Conservation (phyloP, 2,888 invertebrate genomes). For the Crossocerus cetratus region DNA sequence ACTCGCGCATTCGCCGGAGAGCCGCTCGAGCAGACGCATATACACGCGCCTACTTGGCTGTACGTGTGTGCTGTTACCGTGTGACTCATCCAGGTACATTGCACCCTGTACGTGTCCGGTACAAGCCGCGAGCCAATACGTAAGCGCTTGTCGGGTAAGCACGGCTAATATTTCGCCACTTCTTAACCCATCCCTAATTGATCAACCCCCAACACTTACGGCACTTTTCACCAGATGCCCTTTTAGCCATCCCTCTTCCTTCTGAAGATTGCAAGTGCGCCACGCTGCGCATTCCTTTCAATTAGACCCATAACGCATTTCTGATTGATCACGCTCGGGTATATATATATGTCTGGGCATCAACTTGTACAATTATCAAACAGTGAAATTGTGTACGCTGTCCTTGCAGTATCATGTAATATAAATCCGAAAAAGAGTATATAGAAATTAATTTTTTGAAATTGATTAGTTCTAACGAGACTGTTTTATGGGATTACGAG, state of each 20-base stretch:
- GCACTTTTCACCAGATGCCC: background rate
- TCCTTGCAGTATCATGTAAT: too few relatives aligned
- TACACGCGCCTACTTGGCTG: conserved; percentile 45
- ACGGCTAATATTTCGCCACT: conserved; percentile 47
- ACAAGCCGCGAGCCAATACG: conserved; percentile 39
- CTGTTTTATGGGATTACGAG: too few relatives aligned
- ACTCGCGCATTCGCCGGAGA: conserved; percentile 2
- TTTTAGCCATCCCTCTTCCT: background rate
- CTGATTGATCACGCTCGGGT: background rate
- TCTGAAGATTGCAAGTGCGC: background rate
- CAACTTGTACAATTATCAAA: too few relatives aligned
- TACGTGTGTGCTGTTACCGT: conserved; percentile 55
- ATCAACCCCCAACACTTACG: background rate
- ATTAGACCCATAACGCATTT: background rate
- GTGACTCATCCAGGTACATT: conserved; percentile 73
- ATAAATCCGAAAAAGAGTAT: too few relatives aligned
- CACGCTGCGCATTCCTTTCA: too few relatives aligned
- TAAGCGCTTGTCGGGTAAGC: conserved; percentile 35
- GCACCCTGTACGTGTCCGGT: conserved; percentile 69
- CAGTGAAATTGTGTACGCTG: too few relatives aligned
- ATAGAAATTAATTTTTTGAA: too few relatives aligned
- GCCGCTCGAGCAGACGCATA: conserved; percentile 32
- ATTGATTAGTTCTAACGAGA: too few relatives aligned
- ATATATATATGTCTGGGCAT: too few relatives aligned
- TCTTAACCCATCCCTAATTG: conserved; percentile 19